Conservation (phyloP, 2,113 vertebrate species). For the Piaya cayana region DNA sequence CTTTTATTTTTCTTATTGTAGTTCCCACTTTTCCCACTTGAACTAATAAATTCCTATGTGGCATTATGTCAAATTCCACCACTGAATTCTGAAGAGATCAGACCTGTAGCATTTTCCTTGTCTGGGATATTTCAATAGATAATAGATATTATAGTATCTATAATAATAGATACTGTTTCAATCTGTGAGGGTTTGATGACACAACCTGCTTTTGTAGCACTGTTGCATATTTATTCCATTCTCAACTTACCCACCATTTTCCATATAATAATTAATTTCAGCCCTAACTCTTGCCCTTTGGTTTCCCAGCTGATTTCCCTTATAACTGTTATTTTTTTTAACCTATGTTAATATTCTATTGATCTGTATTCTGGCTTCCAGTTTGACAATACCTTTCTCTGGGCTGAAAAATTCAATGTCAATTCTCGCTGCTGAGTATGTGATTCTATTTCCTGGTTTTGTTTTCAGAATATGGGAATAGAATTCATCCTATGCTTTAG, state of each 20-base stretch:
- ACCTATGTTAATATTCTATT: background rate
- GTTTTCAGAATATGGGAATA: background rate
- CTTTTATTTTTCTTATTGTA: background rate
- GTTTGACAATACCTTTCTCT: background rate
- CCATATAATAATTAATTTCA: background rate
- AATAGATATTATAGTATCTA: too few species aligned
- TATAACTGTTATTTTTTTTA: background rate
- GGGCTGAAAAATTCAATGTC: background rate
- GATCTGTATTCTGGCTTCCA: background rate
- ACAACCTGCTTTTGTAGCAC: background rate
- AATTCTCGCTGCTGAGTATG: background rate
- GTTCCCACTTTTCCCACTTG: background rate
- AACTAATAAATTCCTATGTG: background rate
- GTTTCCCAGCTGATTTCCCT: background rate
- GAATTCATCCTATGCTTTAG: background rate
- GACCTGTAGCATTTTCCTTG: background rate
- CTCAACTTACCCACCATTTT: background rate
- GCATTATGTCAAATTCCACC: background rate
- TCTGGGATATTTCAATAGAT: background rate
- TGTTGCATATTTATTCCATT: background rate
- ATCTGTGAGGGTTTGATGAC: background rate
- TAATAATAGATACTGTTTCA: too few species aligned
- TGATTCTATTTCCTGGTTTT: background rate
- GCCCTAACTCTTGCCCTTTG: background rate
- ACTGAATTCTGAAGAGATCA: background rate